Evolutionary conservation across 2,113 vertebrate species (phyloP).

Genomic region (Neopipo cinnamomea): DNA sequence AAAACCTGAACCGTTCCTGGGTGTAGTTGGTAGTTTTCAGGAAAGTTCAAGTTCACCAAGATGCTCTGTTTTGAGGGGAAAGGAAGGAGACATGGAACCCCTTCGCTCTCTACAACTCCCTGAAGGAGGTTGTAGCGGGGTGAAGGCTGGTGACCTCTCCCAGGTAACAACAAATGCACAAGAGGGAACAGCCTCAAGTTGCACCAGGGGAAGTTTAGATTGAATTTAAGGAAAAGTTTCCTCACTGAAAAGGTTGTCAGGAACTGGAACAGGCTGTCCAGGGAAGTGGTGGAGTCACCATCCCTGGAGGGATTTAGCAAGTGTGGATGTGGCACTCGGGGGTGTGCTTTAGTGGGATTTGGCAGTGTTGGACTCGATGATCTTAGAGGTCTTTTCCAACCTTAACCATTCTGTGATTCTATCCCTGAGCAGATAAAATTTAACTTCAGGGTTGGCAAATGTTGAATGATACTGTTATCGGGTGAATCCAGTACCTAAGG

Average conservation of each 20-base stretch:
- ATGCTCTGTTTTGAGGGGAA: background rate
- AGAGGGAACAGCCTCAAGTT: background rate
- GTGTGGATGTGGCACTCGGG: background rate
- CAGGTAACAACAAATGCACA: background rate
- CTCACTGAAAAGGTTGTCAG: too few species aligned
- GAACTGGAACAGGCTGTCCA: background rate
- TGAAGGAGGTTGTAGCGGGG: background rate
- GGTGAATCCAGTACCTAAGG: background rate
- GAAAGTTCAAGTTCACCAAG: background rate
- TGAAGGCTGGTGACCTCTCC: background rate
- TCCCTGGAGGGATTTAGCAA: background rate
- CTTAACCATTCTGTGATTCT: background rate
- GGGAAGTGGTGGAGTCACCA: background rate
- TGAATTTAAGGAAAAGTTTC: background rate
- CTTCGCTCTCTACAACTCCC: accelerated
- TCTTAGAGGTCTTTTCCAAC: background rate
- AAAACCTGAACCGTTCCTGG: background rate
- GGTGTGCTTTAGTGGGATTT: background rate
- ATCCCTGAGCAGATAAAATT: background rate
- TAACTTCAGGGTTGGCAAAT: background rate
- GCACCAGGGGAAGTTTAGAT: background rate
- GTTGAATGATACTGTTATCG: background rate
- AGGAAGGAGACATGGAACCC: background rate
- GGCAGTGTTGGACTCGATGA: background rate
- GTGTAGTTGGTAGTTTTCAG: background rate